Evolutionary conservation across 2,888 invertebrate genomes (phyloP).

Genomic region (Monochamus alternatus): DNA sequence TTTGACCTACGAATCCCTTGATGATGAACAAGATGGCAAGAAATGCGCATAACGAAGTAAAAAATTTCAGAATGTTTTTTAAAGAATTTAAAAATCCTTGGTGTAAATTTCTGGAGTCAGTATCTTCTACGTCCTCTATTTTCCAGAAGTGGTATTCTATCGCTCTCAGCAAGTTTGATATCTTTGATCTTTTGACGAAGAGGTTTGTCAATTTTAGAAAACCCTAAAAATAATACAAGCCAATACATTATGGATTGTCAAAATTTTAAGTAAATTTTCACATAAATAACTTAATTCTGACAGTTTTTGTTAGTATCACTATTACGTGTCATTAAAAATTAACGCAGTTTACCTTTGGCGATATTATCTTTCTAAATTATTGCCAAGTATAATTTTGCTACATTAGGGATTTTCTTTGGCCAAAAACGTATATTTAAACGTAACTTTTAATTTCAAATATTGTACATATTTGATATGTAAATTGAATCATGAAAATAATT

Average conservation of each 20-base stretch:
- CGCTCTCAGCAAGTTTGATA: constrained; percentile 19
- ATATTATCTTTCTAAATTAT: too few species aligned
- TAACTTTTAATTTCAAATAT: too few species aligned
- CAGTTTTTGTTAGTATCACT: too few species aligned
- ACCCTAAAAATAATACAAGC: constrained; percentile 9
- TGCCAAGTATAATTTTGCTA: too few species aligned
- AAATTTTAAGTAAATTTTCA: too few species aligned
- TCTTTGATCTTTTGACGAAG: background rate
- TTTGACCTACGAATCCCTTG: background rate
- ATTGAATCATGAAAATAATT: background rate
- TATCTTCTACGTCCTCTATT: constrained; percentile 20
- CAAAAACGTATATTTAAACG: too few species aligned
- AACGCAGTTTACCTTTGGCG: too few species aligned
- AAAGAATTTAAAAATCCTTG: constrained; percentile 10
- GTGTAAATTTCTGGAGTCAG: background rate
- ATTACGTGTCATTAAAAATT: too few species aligned
- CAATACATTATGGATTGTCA: too few species aligned
- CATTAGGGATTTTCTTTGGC: too few species aligned
- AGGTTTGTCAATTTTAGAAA: constrained; percentile 14
- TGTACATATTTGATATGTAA: too few species aligned
- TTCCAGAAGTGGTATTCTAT: constrained; percentile 25
- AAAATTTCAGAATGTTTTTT: constrained; percentile 14
- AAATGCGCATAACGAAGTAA: background rate
- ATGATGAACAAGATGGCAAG: background rate
- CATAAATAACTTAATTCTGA: too few species aligned